Base-by-base conservation (phyloP, 1,140 invertebrate species). In the Leptopilina clavipes region DNA sequence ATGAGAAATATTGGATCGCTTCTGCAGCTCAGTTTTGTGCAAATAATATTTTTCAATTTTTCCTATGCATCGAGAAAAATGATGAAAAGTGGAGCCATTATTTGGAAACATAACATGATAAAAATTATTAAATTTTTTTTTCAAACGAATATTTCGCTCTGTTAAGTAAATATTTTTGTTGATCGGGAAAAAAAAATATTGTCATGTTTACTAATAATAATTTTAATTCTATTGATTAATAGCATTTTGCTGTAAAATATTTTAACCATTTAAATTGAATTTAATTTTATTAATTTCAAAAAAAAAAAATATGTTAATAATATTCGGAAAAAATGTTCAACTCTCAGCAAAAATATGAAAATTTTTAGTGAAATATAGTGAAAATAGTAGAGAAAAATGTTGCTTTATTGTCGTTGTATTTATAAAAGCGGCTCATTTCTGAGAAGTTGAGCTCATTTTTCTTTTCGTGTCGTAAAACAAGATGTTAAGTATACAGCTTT, bases 371-470 rank as follows among this genome's bases (percentile, higher is more conserved):
- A n/a, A n/a, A n/a, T n/a, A n/a, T n/a, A n/a, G n/a, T n/a, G n/a
- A n/a, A n/a, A n/a, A n/a, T n/a, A n/a, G n/a, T n/a, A n/a, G n/a
- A n/a, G n/a, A 65, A 31, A 65, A 65, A 59, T 14, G 11, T n/a
- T 31, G 22, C 19, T 31, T 65, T 37, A 65, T 31, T 2, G 22
- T 65, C 22, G 37, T 31, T 11, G 11, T 37, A 65, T 65, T 65
- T 22, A 65, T 65, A 65, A 65, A 31, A 65, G 59, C 59, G 12
- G 59, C 59, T 65, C 59, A 65, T 37, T 65, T n/a, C 25, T 31
- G 25, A 65, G 25, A 65, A 65, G 59, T 65, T 37, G 14, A 65
- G 59, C 59, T 65, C 59, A 65, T 65, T 65, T 65, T 31, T 65
- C 25, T 19, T 14, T 65, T 37, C 19, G 25, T 25, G 59, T 31